A percentile compares a stretch with the other conserved stretches of the same genome.
Conservation (phyloP, 2,888 invertebrate species). For the Parelbella ahira region DNA sequence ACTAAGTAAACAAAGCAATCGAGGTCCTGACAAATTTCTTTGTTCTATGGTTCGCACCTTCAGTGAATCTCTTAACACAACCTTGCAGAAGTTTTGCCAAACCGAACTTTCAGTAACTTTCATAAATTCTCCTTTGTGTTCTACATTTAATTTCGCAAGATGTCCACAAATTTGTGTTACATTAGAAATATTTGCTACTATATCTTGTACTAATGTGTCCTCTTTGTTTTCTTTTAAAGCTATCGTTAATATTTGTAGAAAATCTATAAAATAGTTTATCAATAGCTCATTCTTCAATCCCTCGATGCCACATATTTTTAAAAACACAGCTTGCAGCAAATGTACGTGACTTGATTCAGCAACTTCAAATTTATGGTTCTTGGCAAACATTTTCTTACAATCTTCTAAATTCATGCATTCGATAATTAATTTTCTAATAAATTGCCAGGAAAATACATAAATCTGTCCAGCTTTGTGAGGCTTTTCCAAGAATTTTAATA, state of each 20-base stretch:
- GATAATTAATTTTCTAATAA: conserved; percentile 81
- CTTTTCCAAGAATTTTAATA: conserved; percentile 83
- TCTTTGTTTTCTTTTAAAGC: conserved; percentile 67
- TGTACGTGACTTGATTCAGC: conserved; percentile 80
- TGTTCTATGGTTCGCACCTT: conserved; percentile 61
- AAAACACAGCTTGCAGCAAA: conserved; percentile 76
- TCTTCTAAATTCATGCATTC: conserved; percentile 80
- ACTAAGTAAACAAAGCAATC: conserved; percentile 78
- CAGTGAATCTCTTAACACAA: conserved; percentile 84
- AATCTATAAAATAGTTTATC: conserved; percentile 76
- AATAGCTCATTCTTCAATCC: conserved; percentile 58
- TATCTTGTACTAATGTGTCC: conserved; percentile 39
- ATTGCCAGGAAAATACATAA: conserved; percentile 80
- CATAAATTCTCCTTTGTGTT: conserved; percentile 53
- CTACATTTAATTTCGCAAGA: conserved; percentile 40
- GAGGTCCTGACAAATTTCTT: conserved; percentile 55
- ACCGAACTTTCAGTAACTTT: conserved; percentile 65
- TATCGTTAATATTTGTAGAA: conserved; percentile 74
- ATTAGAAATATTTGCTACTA: conserved; percentile 50
- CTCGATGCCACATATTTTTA: conserved; percentile 63
- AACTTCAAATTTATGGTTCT: conserved; percentile 83
- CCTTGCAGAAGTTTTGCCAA: conserved; percentile 83
- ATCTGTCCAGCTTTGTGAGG: conserved; percentile 85
- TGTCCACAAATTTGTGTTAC: conserved; percentile 52
- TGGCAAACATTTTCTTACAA: conserved; percentile 77